phyloP scores from a whole-genome alignment of 2,113 vertebrate genomes.

The Gobio gobio region DNA sequence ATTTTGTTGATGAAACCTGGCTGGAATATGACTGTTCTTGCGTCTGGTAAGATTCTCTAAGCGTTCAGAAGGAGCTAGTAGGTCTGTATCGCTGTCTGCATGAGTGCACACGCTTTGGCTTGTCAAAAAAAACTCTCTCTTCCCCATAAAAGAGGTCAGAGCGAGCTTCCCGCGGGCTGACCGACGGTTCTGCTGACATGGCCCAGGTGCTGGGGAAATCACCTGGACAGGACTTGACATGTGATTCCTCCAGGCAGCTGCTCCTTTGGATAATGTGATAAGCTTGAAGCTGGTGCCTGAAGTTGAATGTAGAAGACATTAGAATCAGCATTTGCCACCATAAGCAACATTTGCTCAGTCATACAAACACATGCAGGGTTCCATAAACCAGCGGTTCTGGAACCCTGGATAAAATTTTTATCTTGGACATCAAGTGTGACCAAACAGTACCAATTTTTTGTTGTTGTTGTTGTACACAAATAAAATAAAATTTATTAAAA shows the following conservation, averaged over 20 bases:
- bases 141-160: constrained; percentile 39
- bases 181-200: constrained; percentile 12
- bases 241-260: constrained; percentile 17
- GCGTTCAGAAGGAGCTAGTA: background rate
- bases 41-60: background rate
- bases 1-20: constrained; percentile 1
- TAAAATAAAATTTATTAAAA: background rate
- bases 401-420: background rate
- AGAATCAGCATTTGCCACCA: background rate
- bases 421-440: background rate
- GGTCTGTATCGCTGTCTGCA: constrained; percentile 33
- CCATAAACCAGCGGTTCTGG: background rate
- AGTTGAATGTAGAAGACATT: background rate
- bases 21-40: background rate
- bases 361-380: background rate
- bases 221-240: constrained; percentile 15
- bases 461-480: background rate
- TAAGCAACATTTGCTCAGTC: background rate
- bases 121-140: constrained; percentile 30
- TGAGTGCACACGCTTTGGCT: constrained; percentile 16
- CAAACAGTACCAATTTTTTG: too few species aligned
- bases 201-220: constrained; percentile 32
- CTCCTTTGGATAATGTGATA: constrained; percentile 13
- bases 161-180: background rate
- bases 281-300: background rate